Conservation (phyloP, 2,113 vertebrate species). For the Anser cygnoides region DNA sequence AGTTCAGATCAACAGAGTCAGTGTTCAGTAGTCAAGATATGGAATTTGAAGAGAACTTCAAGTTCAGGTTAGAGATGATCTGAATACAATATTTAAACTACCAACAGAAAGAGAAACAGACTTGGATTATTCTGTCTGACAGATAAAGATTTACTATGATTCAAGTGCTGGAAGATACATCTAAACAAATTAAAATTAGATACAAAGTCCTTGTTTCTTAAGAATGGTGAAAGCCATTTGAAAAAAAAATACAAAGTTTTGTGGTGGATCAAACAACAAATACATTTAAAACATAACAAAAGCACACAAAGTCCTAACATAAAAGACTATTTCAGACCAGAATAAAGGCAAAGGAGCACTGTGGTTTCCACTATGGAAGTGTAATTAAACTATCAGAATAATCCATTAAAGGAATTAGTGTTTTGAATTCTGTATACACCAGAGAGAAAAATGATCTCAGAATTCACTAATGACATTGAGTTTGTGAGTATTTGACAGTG, state of each 20-base stretch:
- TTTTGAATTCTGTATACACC: neutral
- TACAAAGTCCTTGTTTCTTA: neutral
- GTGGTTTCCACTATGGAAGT: neutral
- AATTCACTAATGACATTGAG: neutral
- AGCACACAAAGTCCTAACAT: neutral
- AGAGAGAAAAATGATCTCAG: neutral
- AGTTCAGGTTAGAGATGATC: neutral
- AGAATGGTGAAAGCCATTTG: neutral
- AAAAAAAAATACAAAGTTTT: neutral
- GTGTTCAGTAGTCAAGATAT: neutral
- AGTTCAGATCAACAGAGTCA: neutral
- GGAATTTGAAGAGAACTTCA: neutral
- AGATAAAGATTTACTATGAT: neutral
- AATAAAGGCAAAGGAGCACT: neutral
- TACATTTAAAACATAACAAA: neutral
- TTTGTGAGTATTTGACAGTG: neutral
- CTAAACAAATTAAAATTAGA: neutral
- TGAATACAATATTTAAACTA: neutral
- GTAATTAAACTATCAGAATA: neutral
- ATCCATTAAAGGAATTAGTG: neutral
- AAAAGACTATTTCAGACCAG: neutral
- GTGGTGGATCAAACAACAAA: neutral
- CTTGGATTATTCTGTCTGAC: neutral
- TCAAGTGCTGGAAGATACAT: neutral
- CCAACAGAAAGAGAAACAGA: neutral